Base-by-base conservation (phyloP, 1,140 invertebrate species). In the Mesaphorura yosii region DNA sequence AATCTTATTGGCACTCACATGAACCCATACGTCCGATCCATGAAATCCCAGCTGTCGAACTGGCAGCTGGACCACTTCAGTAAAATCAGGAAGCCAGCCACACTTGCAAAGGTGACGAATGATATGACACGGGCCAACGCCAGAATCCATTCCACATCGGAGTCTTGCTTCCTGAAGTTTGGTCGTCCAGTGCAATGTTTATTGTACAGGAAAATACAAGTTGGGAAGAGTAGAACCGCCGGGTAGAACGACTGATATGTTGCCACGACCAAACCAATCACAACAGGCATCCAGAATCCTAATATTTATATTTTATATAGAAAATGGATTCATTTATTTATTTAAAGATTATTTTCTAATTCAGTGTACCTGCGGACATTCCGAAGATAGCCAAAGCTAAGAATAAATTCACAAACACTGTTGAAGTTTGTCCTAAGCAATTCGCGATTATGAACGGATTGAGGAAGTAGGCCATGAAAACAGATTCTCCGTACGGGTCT, bases 371-470 rank as follows among this genome's bases (percentile, higher is more conserved):
- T 71, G 78, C 80, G 23, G 82, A 71, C 68, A 87, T 80, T 23
- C 75, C 75, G 58, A 78, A 77, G 20, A 93, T 69, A 28, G 79
- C 76, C 2, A 80, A 58, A 12, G 88, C 78, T 34, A 86, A 70
- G 25, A 88, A 75, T 10, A 94, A 71, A 72, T 97, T 98, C 50
- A 83, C 82, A 58, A 97, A 81, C 10, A 90, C 83, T 15, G 87
- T 89, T 4, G 91, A 93, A 0, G 90, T 93, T 66, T 83, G 79
- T 28, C 83, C 88, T n/a, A 86, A 79, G 73, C 91, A 97, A 59
- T 85, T 88, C 15, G 90, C 71, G 40, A 97, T 77, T 28, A 83
- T 83, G 66, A 90, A 90, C 0, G 94, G 94, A 73, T 94, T 96
- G 56, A 95, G 86, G 10, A 95, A 73, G 73, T 93, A 94, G 0